These are phyloP conservation scores for Blennius ocellaris DNA, from an alignment of 2,113 vertebrate genomes.

Conservation along the genomic window DNA sequence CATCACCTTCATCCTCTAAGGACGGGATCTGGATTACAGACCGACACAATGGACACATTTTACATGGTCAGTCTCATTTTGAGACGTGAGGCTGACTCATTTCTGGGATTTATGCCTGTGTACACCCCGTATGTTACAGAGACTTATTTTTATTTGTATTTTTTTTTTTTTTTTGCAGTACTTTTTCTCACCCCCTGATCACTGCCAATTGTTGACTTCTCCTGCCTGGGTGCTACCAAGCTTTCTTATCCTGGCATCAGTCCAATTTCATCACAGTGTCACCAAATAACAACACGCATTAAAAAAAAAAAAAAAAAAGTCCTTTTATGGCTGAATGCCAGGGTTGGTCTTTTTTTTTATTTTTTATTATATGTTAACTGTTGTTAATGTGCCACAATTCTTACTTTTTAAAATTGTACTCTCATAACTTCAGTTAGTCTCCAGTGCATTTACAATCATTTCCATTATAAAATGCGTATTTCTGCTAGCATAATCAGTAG, in stretches of 20 bases:
- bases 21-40: not conserved
- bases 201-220: slow-evolving; percentile 38
- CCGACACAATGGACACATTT: slow-evolving; percentile 7
- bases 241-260: slow-evolving; percentile 22
- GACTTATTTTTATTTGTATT: slow-evolving; percentile 27
- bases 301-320: not conserved
- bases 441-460: no score
- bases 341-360: no score
- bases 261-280: slow-evolving; percentile 12
- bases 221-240: slow-evolving; percentile 25
- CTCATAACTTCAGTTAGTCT: no score
- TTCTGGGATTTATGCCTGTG: slow-evolving; percentile 29
- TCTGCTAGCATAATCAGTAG: no score
- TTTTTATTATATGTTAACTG: no score
- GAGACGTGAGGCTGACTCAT: slow-evolving; percentile 34
- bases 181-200: slow-evolving; percentile 32
- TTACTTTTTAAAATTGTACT: no score
- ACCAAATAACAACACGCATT: slow-evolving; percentile 15
- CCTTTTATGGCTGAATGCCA: no score
- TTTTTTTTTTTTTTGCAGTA: slow-evolving; percentile 23
- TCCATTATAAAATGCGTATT: no score
- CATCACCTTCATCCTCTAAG: not conserved
- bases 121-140: slow-evolving; percentile 8
- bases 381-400: no score
- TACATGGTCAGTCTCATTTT: slow-evolving; percentile 2